A percentile compares a stretch with the other conserved stretches of the same genome.
Evolutionary conservation across 2,113 vertebrate genomes (phyloP).

Genomic region (Tenrec ecaudatus): DNA sequence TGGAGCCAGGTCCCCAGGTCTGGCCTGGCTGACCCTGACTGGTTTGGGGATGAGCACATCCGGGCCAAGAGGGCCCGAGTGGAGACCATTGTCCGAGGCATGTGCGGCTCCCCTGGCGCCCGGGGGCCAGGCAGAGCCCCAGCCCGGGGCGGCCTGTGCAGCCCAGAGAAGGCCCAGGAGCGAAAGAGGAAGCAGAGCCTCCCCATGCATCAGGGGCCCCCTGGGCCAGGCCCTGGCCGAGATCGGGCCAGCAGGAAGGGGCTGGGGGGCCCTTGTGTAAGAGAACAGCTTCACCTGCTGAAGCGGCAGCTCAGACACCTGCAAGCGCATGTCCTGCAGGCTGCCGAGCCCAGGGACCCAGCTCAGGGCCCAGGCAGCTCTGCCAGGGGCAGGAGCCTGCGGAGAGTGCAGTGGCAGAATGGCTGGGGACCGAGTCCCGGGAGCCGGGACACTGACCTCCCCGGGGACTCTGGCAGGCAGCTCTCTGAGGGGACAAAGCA

Average conservation of each 20-base stretch:
- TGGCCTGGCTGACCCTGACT: slow-evolving; percentile 83
- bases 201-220: slow-evolving; percentile 89
- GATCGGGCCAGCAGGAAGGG: slow-evolving; percentile 78
- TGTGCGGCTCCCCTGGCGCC: slow-evolving; percentile 89
- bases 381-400: slow-evolving; percentile 35
- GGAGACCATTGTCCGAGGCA: slow-evolving; percentile 94
- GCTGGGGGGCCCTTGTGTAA: slow-evolving; percentile 87
- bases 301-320: slow-evolving; percentile 91
- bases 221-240: neutral
- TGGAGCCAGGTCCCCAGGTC: slow-evolving; percentile 65
- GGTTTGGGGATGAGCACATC: slow-evolving; percentile 87
- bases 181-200: slow-evolving; percentile 92
- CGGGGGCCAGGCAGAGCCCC: slow-evolving; percentile 36
- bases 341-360: slow-evolving; percentile 83
- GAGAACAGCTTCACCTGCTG: slow-evolving; percentile 93
- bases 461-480: neutral
- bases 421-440: neutral
- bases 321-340: slow-evolving; percentile 92
- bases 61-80: slow-evolving; percentile 94
- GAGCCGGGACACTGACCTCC: rapidly evolving
- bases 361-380: slow-evolving; percentile 69
- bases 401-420: neutral
- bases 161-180: slow-evolving; percentile 83
- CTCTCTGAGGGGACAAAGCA: neutral
- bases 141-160: slow-evolving; percentile 78